Evolutionary conservation across 1,140 invertebrate species (phyloP).

Genomic region (Trichogramma pretiosum): DNA sequence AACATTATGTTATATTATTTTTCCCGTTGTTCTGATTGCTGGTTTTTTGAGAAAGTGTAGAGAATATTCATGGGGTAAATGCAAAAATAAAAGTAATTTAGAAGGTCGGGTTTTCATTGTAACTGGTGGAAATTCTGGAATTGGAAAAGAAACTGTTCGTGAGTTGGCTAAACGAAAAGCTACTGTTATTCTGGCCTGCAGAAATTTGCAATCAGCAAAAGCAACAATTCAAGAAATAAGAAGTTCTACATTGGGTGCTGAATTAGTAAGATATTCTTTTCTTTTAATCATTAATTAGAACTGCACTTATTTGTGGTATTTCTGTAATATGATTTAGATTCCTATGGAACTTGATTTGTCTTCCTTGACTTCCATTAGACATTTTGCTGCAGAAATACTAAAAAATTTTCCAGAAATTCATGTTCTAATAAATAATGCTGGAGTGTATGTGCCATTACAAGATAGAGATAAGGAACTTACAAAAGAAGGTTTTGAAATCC

Average conservation of each 20-base stretch:
- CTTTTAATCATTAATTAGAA: not conserved
- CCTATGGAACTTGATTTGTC: slow-evolving; percentile 64
- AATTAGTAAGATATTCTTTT: slow-evolving; percentile 47
- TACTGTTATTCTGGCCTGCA: slow-evolving; percentile 65
- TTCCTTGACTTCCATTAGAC: slow-evolving; percentile 60
- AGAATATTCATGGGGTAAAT: slow-evolving; percentile 43
- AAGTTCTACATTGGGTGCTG: slow-evolving; percentile 44
- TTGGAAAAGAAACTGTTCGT: slow-evolving; percentile 66
- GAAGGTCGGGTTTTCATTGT: slow-evolving; percentile 61
- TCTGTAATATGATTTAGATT: slow-evolving; percentile 42
- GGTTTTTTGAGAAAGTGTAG: slow-evolving; percentile 43
- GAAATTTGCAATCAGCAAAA: slow-evolving; percentile 54
- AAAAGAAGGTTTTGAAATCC: slow-evolving; percentile 74
- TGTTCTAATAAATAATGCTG: slow-evolving; percentile 72
- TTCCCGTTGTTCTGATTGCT: slow-evolving; percentile 36
- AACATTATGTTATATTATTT: slow-evolving; percentile 34
- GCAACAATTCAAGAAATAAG: slow-evolving; percentile 55
- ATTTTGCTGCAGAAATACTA: slow-evolving; percentile 58
- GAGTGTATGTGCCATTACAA: slow-evolving; percentile 50
- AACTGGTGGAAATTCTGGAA: slow-evolving; percentile 72
- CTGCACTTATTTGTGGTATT: not conserved
- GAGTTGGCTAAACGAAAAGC: slow-evolving; percentile 58
- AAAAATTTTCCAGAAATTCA: slow-evolving; percentile 55
- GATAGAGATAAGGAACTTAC: slow-evolving; percentile 48
- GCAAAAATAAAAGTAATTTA: slow-evolving; percentile 37